Percentiles rank a stretch among this genome's conserved stretches.
Conservation (phyloP, 2,888 invertebrate species). For the Cerastis rubricosa region DNA sequence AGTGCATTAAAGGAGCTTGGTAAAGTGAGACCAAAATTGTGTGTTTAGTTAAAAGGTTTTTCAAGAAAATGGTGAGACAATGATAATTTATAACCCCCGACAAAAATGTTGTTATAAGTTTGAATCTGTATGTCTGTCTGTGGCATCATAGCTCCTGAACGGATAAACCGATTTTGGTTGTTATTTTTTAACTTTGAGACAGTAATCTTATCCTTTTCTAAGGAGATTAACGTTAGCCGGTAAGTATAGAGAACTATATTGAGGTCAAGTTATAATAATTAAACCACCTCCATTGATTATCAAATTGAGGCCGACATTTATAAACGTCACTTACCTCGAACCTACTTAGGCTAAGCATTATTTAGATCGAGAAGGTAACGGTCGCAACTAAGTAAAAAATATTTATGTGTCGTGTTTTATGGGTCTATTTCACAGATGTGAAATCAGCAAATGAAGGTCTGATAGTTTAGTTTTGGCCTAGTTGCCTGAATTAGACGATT, state of each 20-base stretch:
- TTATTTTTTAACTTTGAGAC: background rate
- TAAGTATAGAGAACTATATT: background rate
- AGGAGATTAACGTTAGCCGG: background rate
- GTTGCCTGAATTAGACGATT: too few relatives aligned
- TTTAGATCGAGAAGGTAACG: too few relatives aligned
- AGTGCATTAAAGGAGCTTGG: slow-evolving; percentile 22
- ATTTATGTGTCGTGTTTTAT: too few relatives aligned
- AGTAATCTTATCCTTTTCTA: background rate
- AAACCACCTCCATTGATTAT: background rate
- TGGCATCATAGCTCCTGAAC: background rate
- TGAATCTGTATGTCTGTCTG: background rate
- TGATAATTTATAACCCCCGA: background rate
- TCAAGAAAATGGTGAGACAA: background rate
- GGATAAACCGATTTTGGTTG: background rate
- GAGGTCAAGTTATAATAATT: background rate
- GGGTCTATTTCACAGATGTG: too few relatives aligned
- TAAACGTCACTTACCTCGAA: too few relatives aligned
- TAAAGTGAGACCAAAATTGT: slow-evolving; percentile 24
- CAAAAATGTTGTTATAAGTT: background rate
- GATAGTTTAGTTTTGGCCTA: too few relatives aligned
- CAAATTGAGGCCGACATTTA: too few relatives aligned
- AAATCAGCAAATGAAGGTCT: too few relatives aligned
- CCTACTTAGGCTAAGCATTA: too few relatives aligned
- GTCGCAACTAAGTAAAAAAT: too few relatives aligned
- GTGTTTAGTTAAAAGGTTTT: slow-evolving; percentile 22